Percentiles rank a stretch among this genome's conserved stretches.
phyloP scores from a whole-genome alignment of 2,113 vertebrate genomes.

The Brachypodius melanocephalos region DNA sequence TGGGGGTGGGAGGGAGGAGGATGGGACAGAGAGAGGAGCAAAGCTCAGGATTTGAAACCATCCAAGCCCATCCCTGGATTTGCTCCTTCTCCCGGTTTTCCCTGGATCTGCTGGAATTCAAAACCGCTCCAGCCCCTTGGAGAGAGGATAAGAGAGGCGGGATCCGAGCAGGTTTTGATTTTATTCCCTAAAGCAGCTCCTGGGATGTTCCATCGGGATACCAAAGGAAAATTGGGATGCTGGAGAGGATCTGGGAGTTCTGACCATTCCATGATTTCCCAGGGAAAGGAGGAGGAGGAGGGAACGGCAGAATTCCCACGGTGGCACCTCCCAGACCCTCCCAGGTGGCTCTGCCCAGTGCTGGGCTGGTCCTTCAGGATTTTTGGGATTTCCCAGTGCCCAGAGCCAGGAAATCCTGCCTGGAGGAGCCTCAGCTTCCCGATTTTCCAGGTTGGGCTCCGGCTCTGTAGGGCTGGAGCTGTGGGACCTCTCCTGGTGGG shows the following conservation, averaged over 20 bases:
- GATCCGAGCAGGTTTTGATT: background rate
- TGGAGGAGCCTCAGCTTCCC: background rate
- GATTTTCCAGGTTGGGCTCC: background rate
- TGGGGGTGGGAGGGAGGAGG: background rate
- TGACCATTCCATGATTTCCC: fast-evolving
- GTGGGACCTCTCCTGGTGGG: background rate
- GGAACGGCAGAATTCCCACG: background rate
- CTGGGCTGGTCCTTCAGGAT: background rate
- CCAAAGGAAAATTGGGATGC: fast-evolving
- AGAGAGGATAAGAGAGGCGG: background rate
- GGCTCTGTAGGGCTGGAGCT: background rate
- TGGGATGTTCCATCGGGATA: fast-evolving
- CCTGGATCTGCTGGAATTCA: background rate
- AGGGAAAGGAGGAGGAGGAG: background rate
- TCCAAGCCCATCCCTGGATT: no score
- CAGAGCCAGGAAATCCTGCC: background rate
- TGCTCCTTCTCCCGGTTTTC: background rate
- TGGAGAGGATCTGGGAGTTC: background rate
- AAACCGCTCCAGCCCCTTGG: background rate
- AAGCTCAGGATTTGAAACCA: background rate
- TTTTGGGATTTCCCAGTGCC: background rate
- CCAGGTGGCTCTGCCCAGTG: background rate
- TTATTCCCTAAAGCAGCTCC: background rate
- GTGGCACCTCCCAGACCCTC: background rate
- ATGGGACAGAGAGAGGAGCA: background rate